Conservation (phyloP, 2,113 vertebrate species). For the Mobula birostris region DNA sequence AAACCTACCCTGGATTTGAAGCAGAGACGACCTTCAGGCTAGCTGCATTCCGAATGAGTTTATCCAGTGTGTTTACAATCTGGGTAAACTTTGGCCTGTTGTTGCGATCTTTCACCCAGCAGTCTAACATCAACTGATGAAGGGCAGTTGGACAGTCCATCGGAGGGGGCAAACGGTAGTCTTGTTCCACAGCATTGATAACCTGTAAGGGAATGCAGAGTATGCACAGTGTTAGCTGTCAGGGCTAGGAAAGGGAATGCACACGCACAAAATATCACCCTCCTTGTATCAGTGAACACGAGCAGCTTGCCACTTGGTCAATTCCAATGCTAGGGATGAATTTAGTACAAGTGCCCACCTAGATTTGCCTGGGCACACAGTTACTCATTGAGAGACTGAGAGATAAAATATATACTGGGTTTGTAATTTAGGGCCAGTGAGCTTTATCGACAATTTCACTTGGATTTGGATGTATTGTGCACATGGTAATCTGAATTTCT, state of each 20-base stretch:
- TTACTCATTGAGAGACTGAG: no score
- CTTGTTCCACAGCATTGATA: slow-evolving; percentile 95
- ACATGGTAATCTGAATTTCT: not conserved
- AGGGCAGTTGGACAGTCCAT: slow-evolving; percentile 97
- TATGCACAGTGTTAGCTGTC: no score
- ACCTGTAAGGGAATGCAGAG: slow-evolving; percentile 58
- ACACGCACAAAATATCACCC: no score
- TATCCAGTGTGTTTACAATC: slow-evolving; percentile 94
- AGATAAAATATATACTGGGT: not conserved
- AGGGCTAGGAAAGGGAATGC: no score
- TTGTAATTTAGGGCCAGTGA: not conserved
- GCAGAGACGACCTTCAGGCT: slow-evolving; percentile 93
- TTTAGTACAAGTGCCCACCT: not conserved
- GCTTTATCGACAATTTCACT: not conserved
- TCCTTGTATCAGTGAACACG: no score
- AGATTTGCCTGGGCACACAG: not conserved
- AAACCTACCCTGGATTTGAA: slow-evolving; percentile 84
- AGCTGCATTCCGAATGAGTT: slow-evolving; percentile 94
- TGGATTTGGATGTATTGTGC: not conserved
- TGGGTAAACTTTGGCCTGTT: slow-evolving; percentile 93
- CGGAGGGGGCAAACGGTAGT: slow-evolving; percentile 90
- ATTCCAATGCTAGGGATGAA: not conserved
- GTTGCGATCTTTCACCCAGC: slow-evolving; percentile 96
- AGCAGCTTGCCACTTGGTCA: no score
- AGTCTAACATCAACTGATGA: slow-evolving; percentile 97